Conservation (phyloP, 2,888 invertebrate genomes). For the Tenthredo amoena region DNA sequence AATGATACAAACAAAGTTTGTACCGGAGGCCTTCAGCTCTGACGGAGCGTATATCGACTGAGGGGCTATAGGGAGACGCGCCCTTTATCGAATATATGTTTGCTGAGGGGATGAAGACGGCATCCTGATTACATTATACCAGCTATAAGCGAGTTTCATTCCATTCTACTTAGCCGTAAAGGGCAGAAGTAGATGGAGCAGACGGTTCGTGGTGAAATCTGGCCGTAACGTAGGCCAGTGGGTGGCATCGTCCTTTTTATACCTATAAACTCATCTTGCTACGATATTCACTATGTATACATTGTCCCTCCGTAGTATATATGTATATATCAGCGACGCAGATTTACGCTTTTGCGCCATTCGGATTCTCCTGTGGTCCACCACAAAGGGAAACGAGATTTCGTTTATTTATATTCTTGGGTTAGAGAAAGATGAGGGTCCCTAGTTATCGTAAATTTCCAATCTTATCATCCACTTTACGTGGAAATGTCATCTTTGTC, state of each 20-base stretch:
- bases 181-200: constrained; percentile 48
- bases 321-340: neutral
- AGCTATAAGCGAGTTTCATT: constrained; percentile 49
- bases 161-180: constrained; percentile 49
- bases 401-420: constrained; percentile 33
- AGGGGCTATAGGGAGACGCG: neutral
- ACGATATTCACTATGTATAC: constrained; percentile 13
- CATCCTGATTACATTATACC: constrained; percentile 52
- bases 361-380: constrained; percentile 9
- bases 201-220: constrained; percentile 44
- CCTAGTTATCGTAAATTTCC: constrained; percentile 42
- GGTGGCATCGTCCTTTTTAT: constrained; percentile 32
- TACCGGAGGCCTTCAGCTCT: neutral
- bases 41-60: neutral
- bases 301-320: neutral
- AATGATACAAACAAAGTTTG: constrained; percentile 36
- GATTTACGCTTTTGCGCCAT: neutral
- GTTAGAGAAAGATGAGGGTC: constrained; percentile 15
- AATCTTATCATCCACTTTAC: constrained; percentile 42
- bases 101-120: constrained; percentile 9
- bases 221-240: constrained; percentile 23
- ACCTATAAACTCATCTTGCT: constrained; percentile 40
- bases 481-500: neutral
- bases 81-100: constrained; percentile 40
- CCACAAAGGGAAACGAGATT: constrained; percentile 21